Evolutionary conservation across 1,140 invertebrate genomes (phyloP).

Genomic region (Drosophila arizonae): DNA sequence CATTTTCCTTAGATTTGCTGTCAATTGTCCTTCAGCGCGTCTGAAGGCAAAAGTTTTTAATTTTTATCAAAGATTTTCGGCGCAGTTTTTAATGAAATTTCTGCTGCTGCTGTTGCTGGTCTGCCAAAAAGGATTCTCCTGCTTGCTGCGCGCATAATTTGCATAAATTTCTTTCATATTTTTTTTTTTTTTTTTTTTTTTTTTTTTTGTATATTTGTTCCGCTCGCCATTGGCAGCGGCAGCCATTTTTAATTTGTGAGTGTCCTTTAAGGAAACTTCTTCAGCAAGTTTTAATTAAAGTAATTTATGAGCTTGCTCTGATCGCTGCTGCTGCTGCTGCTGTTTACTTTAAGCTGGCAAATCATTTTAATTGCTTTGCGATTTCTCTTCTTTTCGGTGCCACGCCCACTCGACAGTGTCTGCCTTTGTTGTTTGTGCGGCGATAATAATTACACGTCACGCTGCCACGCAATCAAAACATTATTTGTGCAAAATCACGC

Average conservation of each 20-base stretch:
- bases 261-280: conserved; percentile 67
- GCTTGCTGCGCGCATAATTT: conserved; percentile 52
- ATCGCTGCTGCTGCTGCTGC: not conserved
- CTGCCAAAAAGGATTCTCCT: conserved; percentile 58
- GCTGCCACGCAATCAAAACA: conserved; percentile 82
- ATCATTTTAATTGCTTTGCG: conserved; percentile 72
- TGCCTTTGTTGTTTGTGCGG: conserved; percentile 64
- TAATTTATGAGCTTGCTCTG: conserved; percentile 28
- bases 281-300: conserved; percentile 51
- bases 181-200: no score
- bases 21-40: conserved; percentile 67
- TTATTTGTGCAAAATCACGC: conserved; percentile 82
- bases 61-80: conserved; percentile 77
- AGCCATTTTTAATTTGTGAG: conserved; percentile 73
- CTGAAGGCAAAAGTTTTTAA: conserved; percentile 67
- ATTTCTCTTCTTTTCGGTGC: conserved; percentile 34
- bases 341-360: conserved; percentile 44
- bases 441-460: conserved; percentile 82
- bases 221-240: conserved; percentile 2
- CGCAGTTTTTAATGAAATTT: conserved; percentile 78
- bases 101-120: conserved; percentile 28
- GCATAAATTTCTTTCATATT: conserved; percentile 59
- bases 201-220: not conserved
- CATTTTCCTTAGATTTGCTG: conserved; percentile 43
- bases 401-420: conserved; percentile 30